These are phyloP conservation scores for Heliocidaris tuberculata DNA, from an alignment of 35 echinoderm and acorn worm species.

Conservation along the genomic window DNA sequence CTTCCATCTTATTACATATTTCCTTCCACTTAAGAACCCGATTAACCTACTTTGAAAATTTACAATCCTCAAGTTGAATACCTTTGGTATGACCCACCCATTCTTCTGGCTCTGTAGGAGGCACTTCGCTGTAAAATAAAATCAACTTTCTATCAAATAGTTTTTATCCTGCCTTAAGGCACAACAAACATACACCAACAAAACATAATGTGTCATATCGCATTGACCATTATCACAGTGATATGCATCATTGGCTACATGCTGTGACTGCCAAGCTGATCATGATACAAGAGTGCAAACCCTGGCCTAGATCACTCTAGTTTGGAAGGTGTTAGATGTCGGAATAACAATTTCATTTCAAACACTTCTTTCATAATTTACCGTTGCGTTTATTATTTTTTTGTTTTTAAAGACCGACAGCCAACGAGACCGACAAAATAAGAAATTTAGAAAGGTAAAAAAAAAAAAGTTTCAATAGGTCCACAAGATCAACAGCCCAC, in stretches of 20 bases:
- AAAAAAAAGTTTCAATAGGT: background rate
- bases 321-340: background rate
- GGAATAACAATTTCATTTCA: background rate
- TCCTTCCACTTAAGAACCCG: too few species aligned
- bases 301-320: background rate
- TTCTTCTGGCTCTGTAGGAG: background rate
- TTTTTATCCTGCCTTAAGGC: background rate
- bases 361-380: background rate
- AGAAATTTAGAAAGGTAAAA: too few species aligned
- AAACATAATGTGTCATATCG: background rate
- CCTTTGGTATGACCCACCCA: background rate
- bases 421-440: too few species aligned
- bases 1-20: too few species aligned
- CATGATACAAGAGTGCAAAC: background rate
- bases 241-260: background rate
- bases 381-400: too few species aligned
- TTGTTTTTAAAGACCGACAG: too few species aligned
- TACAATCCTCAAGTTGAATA: background rate
- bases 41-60: background rate
- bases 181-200: background rate
- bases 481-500: too few species aligned
- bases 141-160: conserved; percentile 12
- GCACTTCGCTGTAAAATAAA: background rate
- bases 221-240: background rate
- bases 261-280: background rate